These are phyloP conservation scores for Gallinago media DNA, from an alignment of 2,113 vertebrate genomes.

Conservation along the genomic window DNA sequence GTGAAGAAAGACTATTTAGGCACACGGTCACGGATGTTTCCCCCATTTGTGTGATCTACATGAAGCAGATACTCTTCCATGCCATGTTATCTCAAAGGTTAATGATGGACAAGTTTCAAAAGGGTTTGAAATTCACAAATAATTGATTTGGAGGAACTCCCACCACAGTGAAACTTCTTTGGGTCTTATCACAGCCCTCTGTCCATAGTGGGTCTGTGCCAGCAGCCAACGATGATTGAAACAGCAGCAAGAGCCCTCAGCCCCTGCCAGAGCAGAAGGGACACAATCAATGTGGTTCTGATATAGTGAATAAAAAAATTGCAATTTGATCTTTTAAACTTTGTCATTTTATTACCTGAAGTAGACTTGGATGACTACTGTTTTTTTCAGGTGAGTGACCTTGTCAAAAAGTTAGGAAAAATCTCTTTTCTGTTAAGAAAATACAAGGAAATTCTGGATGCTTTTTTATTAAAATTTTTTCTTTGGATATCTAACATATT, in stretches of 20 bases:
- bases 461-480: neutral
- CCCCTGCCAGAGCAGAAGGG: neutral
- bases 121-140: slow-evolving; percentile 47
- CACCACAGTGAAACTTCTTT: neutral
- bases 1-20: neutral
- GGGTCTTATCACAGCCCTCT: slow-evolving; percentile 9
- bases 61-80: neutral
- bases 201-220: neutral
- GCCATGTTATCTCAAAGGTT: slow-evolving; percentile 21
- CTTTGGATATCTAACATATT: neutral
- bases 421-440: neutral
- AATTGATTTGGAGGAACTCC: slow-evolving; percentile 49
- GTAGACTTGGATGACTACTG: neutral
- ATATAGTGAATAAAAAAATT: neutral
- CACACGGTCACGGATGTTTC: slow-evolving; percentile 3
- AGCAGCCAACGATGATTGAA: neutral
- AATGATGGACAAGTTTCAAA: slow-evolving; percentile 16
- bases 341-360: slow-evolving; percentile 4
- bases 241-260: neutral
- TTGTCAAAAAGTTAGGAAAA: neutral
- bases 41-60: neutral
- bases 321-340: neutral
- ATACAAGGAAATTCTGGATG: neutral
- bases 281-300: neutral
- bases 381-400: neutral